Evolutionary conservation across 2,797 vertebrate species (phyloP).

Genomic region (Eupleurogrammus muticus): DNA sequence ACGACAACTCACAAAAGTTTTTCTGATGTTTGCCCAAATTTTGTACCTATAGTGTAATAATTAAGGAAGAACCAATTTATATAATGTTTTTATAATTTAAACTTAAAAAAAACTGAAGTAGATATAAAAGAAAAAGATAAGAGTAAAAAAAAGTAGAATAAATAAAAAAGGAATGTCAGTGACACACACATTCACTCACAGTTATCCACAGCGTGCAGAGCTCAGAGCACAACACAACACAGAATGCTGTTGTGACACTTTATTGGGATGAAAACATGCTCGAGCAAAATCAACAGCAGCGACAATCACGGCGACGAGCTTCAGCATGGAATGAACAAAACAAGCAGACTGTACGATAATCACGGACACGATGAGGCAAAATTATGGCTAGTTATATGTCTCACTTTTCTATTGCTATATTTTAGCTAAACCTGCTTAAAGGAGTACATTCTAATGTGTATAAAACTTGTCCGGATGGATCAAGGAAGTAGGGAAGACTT

Average conservation of each 20-base stretch:
- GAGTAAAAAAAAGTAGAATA: not conserved
- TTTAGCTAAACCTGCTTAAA: not conserved
- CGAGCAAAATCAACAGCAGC: conserved; percentile 42
- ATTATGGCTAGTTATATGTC: conserved; percentile 5
- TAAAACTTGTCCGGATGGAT: not conserved
- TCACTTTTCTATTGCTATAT: conserved; percentile 19
- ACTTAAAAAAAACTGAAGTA: conserved; percentile 5
- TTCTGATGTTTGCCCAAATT: not conserved
- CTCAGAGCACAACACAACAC: conserved; percentile 40
- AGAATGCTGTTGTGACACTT: conserved; percentile 46
- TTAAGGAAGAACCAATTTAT: not conserved
- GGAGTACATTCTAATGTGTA: not conserved
- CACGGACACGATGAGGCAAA: conserved; percentile 27
- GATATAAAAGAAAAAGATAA: not conserved
- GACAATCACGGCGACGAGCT: conserved; percentile 10
- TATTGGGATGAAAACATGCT: conserved; percentile 67
- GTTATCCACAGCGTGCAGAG: conserved; percentile 25
- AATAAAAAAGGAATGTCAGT: not conserved
- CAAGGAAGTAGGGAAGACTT: not conserved
- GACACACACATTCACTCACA: not conserved
- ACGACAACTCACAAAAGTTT: not conserved
- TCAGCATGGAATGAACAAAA: conserved; percentile 29
- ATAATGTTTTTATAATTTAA: not conserved
- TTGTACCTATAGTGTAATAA: not conserved
- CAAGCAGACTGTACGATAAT: conserved; percentile 20